Conservation (phyloP, 2,888 invertebrate genomes). For the Drepana falcataria region DNA sequence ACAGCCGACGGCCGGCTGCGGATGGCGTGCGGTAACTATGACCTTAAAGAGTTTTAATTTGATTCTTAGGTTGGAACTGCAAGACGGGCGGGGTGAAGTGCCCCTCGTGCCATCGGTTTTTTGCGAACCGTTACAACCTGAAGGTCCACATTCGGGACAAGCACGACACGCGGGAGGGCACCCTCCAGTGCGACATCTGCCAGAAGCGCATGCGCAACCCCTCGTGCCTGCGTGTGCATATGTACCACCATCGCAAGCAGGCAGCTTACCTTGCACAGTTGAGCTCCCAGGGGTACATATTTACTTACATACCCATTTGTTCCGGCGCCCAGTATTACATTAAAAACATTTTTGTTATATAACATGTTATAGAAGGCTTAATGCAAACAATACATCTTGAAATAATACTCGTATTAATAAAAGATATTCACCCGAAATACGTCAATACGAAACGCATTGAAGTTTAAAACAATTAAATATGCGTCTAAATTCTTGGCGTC, state of each 20-base stretch:
- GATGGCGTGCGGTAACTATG: too few relatives aligned
- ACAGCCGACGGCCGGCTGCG: too few relatives aligned
- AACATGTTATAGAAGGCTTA: too few relatives aligned
- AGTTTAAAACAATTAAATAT: too few relatives aligned
- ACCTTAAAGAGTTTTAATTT: too few relatives aligned
- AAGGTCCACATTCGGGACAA: conserved; percentile 86
- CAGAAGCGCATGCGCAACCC: conserved; percentile 83
- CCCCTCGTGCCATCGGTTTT: conserved; percentile 80
- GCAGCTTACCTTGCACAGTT: conserved; percentile 68
- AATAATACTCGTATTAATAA: too few relatives aligned
- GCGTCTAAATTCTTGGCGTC: too few relatives aligned
- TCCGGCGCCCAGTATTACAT: not conserved
- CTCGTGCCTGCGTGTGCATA: conserved; percentile 81
- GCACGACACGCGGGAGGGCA: conserved; percentile 82
- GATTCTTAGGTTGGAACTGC: conserved; percentile 58
- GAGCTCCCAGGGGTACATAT: conserved; percentile 48
- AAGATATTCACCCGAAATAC: too few relatives aligned
- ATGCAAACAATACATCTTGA: too few relatives aligned
- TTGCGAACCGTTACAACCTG: conserved; percentile 83
- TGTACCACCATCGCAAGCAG: conserved; percentile 83
- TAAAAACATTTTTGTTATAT: too few relatives aligned
- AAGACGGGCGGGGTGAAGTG: conserved; percentile 79
- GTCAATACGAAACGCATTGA: too few relatives aligned
- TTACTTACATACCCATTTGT: not conserved
- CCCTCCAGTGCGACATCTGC: conserved; percentile 83